phyloP scores from a whole-genome alignment of 1,140 invertebrate genomes.

The Mactra quadrangularis region DNA sequence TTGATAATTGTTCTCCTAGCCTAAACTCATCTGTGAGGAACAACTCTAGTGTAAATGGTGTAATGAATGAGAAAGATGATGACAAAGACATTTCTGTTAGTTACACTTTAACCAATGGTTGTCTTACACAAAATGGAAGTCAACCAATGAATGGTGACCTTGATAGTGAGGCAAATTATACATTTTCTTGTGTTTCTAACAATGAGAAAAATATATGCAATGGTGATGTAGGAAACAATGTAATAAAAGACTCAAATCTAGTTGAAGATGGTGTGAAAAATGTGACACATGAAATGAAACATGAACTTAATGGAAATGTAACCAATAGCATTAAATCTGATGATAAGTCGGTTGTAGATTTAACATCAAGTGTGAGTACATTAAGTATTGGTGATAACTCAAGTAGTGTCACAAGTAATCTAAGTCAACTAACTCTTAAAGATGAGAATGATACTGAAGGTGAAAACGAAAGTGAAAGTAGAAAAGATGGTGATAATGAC shows the following conservation, averaged over 20 bases:
- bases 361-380: slow-evolving; percentile 45
- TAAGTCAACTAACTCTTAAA: slow-evolving; percentile 42
- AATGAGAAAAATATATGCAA: slow-evolving; percentile 18
- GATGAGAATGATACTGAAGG: slow-evolving; percentile 4
- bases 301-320: not conserved
- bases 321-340: not conserved
- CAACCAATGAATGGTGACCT: not conserved
- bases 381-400: slow-evolving; percentile 42
- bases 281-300: not conserved
- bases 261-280: slow-evolving; percentile 22
- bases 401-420: slow-evolving; percentile 28
- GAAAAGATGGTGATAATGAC: not conserved
- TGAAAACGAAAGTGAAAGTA: not conserved
- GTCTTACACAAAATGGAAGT: slow-evolving; percentile 17
- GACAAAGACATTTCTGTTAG: slow-evolving; percentile 26
- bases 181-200: not conserved
- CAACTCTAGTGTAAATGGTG: not conserved
- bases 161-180: slow-evolving; percentile 2
- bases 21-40: slow-evolving; percentile 1
- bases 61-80: not conserved
- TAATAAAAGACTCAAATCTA: not conserved
- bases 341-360: slow-evolving; percentile 23
- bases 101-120: slow-evolving; percentile 44
- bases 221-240: slow-evolving; percentile 12
- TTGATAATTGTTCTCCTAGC: slow-evolving; percentile 9